A percentile compares a stretch with the other conserved stretches of the same genome.
phyloP scores from a whole-genome alignment of 2,797 vertebrate genomes.

The Harpagifer antarcticus region DNA sequence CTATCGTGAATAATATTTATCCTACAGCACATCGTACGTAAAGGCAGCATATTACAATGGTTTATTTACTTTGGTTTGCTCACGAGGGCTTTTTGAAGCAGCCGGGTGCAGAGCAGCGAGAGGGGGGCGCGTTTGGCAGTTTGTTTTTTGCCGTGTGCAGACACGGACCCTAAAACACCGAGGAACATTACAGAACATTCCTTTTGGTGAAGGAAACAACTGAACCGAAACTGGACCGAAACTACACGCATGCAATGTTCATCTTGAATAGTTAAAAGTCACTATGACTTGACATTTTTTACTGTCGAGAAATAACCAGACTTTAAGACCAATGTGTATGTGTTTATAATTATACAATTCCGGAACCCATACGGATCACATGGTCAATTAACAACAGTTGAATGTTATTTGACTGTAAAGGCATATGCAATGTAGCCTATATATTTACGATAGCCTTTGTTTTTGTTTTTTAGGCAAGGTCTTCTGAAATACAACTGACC shows the following conservation, averaged over 20 bases:
- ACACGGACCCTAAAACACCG: slow-evolving; percentile 11
- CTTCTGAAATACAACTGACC: too few relatives aligned
- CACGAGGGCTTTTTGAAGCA: slow-evolving; percentile 7
- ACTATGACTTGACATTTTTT: background rate
- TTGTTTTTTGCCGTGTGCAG: slow-evolving; percentile 63
- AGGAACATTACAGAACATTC: background rate
- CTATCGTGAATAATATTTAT: background rate
- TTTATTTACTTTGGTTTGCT: slow-evolving; percentile 30
- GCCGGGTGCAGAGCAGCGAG: slow-evolving; percentile 52
- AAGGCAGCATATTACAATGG: slow-evolving; percentile 50
- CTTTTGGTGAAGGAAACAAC: background rate
- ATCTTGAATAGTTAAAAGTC: background rate
- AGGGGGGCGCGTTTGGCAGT: fast-evolving
- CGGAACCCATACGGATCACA: background rate
- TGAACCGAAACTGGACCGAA: too few relatives aligned
- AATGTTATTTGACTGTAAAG: background rate
- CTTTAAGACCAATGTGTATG: background rate
- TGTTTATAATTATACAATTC: too few relatives aligned
- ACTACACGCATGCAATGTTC: too few relatives aligned
- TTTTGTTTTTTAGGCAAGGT: too few relatives aligned
- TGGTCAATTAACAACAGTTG: background rate
- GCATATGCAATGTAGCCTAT: too few relatives aligned
- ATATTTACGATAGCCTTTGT: too few relatives aligned
- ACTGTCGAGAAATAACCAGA: background rate
- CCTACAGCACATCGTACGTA: slow-evolving; percentile 20